phyloP scores from a whole-genome alignment of 2,888 invertebrate genomes.

The Aspidapion aeneum region DNA sequence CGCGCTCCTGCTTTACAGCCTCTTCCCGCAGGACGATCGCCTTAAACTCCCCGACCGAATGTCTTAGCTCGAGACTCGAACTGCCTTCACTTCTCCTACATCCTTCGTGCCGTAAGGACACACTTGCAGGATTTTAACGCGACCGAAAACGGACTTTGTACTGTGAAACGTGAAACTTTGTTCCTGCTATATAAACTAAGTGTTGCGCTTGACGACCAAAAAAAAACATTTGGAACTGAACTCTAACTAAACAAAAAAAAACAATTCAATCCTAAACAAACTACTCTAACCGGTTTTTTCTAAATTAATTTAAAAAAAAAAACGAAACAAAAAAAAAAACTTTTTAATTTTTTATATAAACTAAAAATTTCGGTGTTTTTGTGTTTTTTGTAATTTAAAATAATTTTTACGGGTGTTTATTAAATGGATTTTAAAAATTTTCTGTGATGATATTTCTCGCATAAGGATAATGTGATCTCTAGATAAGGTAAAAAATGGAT shows the following conservation, averaged over 20 bases:
- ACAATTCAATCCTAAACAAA: neutral
- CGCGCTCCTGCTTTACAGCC: conserved; percentile 47
- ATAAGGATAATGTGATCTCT: neutral
- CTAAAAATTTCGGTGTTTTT: neutral
- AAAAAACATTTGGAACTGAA: conserved; percentile 25
- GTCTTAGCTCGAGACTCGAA: conserved; percentile 47
- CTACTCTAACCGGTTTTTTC: neutral
- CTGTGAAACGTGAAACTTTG: conserved; percentile 10
- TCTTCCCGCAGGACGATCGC: conserved; percentile 46
- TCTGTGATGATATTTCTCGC: neutral
- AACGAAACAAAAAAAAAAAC: neutral
- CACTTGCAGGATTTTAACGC: conserved; percentile 24
- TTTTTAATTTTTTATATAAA: neutral
- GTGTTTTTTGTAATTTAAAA: neutral
- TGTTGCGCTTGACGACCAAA: conserved; percentile 27
- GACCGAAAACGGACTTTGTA: conserved; percentile 13
- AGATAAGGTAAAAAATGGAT: neutral
- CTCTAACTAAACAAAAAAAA: conserved; percentile 6
- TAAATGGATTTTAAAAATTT: neutral
- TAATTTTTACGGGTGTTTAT: neutral
- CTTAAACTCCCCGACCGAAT: conserved; percentile 47
- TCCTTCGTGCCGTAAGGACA: conserved; percentile 48
- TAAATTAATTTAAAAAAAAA: too few species aligned
- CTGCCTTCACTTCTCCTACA: conserved; percentile 49
- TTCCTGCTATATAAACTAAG: conserved; percentile 8